These are phyloP conservation scores for Alectura lathami DNA, from an alignment of 2,113 vertebrate genomes.

Conservation along the genomic window DNA sequence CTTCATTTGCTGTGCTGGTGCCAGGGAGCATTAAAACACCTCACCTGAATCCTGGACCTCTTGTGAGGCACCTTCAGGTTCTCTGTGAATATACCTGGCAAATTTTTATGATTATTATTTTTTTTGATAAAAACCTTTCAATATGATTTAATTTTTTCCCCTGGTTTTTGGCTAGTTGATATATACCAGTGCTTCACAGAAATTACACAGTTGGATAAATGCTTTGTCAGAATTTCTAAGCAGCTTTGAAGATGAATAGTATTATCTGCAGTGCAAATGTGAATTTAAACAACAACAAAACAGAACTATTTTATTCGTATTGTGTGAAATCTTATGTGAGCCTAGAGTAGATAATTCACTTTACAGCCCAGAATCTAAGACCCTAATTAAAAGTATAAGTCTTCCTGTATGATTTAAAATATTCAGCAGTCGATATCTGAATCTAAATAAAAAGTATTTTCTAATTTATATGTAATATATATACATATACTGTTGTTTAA, in stretches of 20 bases:
- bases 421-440: background rate
- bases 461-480: background rate
- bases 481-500: background rate
- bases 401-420: background rate
- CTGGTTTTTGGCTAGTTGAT: background rate
- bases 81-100: background rate
- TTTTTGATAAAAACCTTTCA: background rate
- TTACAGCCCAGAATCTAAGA: background rate
- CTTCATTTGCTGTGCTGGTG: background rate
- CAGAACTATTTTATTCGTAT: background rate
- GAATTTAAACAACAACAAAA: background rate
- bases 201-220: background rate
- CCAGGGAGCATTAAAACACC: background rate
- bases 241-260: background rate
- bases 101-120: fast-evolving
- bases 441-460: background rate
- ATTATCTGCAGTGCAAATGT: background rate
- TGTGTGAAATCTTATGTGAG: background rate
- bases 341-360: background rate
- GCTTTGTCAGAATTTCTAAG: background rate
- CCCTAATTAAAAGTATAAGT: background rate
- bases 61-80: background rate
- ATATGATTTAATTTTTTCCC: background rate
- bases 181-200: background rate
- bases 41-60: background rate